Evolutionary conservation across 2,888 invertebrate species (phyloP), one percentile per base, ranked within the genome.

Genomic region (Nephrotoma guestfalica): DNA sequence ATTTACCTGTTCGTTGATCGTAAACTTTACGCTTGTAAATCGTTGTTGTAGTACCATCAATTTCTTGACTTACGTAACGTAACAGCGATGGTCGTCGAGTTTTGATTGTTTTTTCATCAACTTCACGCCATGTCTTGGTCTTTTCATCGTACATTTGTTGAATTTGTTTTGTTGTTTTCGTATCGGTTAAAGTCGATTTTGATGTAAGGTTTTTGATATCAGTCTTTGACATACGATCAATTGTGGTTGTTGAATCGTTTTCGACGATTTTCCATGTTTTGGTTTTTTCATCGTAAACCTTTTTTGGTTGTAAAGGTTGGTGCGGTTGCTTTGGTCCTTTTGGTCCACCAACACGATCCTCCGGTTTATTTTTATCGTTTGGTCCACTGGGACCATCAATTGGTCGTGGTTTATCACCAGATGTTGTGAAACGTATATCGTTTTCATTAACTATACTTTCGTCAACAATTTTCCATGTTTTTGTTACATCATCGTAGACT

Each of bases 11-110:
- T 87, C 90, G 90, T 86, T 89, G 90, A 89, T 92, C 92, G 88
- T 90, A 91, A 86, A 92, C 89, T 89, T 92, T 92, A 88, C 91
- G 91, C 88, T 92, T 92, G 87, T 91, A 92, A 7, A 90, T 91
- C 11, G 91, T 90, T 87, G 91, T 91, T 18, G 89, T 90, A 30
- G 89, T 90, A 40, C 92, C 92, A 88, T 92, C 91, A n/a, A 90
- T 89, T 18, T 90, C 91, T 88, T 90, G 89, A 88, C 92, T 92
- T 85, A 91, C 91, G 87, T 91, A 91, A 42, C 92, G 91, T 87
- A 91, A 89, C 45, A 91, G 89, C 0, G 91, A 89, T 40, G 92
- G 91, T 71, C 88, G 87, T 84, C 87, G 86, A 57, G 88, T 87
- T 86, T 87, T 88, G 41, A 88, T 88, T 11, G 88, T 89, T 83